phyloP scores from a whole-genome alignment of 1,140 invertebrate genomes.

The Ceratitis capitata region DNA sequence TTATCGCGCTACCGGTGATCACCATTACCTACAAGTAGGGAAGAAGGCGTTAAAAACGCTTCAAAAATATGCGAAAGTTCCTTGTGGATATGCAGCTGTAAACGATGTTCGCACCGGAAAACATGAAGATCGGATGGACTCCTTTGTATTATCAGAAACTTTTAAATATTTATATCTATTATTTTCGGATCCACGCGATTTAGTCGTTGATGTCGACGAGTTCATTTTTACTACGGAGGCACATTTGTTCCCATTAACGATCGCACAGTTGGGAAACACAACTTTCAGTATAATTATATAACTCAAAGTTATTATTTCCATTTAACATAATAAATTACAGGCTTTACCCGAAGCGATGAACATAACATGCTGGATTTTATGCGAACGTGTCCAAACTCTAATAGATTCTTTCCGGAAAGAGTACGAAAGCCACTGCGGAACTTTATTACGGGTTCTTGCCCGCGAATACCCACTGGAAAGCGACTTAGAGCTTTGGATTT shows the following conservation, averaged over 20 bases:
- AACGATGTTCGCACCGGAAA: constrained; percentile 92
- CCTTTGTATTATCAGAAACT: constrained; percentile 96
- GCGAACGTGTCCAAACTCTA: constrained; percentile 86
- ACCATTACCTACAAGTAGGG: constrained; percentile 94
- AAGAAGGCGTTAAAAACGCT: constrained; percentile 90
- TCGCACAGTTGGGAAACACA: constrained; percentile 69
- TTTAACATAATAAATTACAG: constrained; percentile 44
- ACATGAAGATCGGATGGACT: constrained; percentile 97
- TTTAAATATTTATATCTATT: constrained; percentile 97
- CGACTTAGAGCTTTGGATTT: constrained; percentile 79
- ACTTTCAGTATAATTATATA: constrained; percentile 55
- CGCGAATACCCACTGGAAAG: constrained; percentile 69
- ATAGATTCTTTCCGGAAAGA: constrained; percentile 82
- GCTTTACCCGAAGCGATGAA: constrained; percentile 67
- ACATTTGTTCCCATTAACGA: constrained; percentile 89
- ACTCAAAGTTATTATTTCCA: too few species aligned
- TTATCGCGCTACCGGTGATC: constrained; percentile 93
- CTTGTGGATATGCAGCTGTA: constrained; percentile 96
- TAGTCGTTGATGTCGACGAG: constrained; percentile 91
- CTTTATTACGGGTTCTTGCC: constrained; percentile 85
- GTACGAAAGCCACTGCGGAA: constrained; percentile 82
- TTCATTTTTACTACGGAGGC: constrained; percentile 98
- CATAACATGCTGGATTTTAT: constrained; percentile 74
- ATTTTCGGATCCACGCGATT: constrained; percentile 88
- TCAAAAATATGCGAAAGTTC: constrained; percentile 89